phyloP scores from a whole-genome alignment of 2,888 invertebrate species.

The Tupiocoris notatus region DNA sequence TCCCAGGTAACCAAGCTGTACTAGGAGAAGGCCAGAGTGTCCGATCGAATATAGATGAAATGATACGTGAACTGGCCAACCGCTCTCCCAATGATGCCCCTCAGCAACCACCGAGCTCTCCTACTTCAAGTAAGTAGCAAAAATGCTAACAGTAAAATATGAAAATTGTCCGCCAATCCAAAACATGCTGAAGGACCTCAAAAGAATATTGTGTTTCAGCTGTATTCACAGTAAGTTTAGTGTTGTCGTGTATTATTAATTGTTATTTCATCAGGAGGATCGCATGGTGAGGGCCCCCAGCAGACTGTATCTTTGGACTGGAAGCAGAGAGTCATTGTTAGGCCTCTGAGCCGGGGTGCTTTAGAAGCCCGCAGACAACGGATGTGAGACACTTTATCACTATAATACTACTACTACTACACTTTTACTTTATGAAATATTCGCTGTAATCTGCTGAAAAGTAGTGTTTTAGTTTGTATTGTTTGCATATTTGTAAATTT shows the following conservation, averaged over 20 bases:
- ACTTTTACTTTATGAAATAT: too few species aligned
- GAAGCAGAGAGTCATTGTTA: constrained; percentile 61
- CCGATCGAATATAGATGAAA: constrained; percentile 66
- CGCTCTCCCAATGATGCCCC: constrained; percentile 50
- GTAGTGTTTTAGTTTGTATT: too few species aligned
- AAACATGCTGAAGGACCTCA: too few species aligned
- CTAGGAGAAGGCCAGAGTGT: constrained; percentile 60
- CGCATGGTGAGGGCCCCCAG: neutral
- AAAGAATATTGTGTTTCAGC: too few species aligned
- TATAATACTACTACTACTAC: too few species aligned
- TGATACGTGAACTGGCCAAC: constrained; percentile 69
- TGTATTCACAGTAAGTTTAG: too few species aligned
- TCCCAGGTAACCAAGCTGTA: constrained; percentile 61
- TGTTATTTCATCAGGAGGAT: neutral
- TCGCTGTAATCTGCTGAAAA: too few species aligned
- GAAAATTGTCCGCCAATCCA: too few species aligned
- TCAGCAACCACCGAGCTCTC: neutral
- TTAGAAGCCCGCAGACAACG: constrained; percentile 44
- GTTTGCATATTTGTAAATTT: too few species aligned
- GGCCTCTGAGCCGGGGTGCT: constrained; percentile 52
- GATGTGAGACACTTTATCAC: too few species aligned
- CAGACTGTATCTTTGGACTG: constrained; percentile 55
- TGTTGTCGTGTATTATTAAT: too few species aligned
- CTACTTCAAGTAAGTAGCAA: constrained; percentile 38
- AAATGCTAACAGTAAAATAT: too few species aligned